Base-by-base conservation (phyloP, 2,888 invertebrate genomes). In the Pyrgus malvae region DNA sequence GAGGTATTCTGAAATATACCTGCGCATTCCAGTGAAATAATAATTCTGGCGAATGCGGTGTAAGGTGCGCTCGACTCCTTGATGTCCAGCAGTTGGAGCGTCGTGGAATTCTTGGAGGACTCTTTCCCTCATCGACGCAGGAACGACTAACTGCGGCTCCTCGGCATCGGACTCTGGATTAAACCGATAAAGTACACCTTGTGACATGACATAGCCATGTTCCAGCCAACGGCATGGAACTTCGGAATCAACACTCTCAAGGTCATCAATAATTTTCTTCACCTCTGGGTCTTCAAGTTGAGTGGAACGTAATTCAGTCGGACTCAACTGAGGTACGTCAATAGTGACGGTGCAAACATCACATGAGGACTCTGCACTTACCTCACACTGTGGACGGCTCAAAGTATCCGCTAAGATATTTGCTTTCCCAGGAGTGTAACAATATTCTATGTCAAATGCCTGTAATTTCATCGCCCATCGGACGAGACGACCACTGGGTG, bases 401-500 rank as follows among this genome's bases (percentile, higher is more conserved):
- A 44, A 17, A 6, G 44, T 50, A 12, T 14, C 23, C 23, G 23
- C 23, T 2, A 23, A 23, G 8, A 23, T 23, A 8, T 23, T 23
- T 23, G 23, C 23, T 17, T 25, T 53, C 8, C 57, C 54, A 17
- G 54, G 53, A 4, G 45, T 38, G 23, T 53, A 38, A 12, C 11
- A 11, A 11, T 82, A 79, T 14, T 62, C 57, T 4, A 81, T 68
- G 1, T 64, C 58, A 12, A 79, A 80, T 2, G 65, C 62, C 55
- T 78, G 72, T 1, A 88, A 56, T 2, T 38, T 38, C 2, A 85
- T 50, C 0, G 74, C 72, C 86, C 84, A 88, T 12, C 83, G 51
- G 0, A 74, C 75, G 1, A 89, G 59, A 27, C 84, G 56, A 6
- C 76, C 78, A 9, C 68, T 64, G 0, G 74, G 71, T 14, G 78